phyloP scores from a whole-genome alignment of 2,888 invertebrate genomes.

The Trissolcus japonicus region DNA sequence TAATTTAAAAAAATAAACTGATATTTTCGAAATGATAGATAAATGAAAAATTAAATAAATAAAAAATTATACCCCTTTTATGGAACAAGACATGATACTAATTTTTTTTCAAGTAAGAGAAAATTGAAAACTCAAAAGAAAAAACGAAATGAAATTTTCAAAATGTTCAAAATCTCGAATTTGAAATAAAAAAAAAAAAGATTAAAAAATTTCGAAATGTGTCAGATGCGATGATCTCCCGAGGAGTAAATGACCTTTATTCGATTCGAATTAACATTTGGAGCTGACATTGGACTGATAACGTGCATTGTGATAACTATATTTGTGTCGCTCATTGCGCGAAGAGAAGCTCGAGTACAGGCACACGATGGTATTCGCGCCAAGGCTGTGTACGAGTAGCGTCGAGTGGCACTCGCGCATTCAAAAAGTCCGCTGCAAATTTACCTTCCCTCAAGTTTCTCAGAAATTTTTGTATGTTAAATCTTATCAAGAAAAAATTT shows the following conservation, averaged over 20 bases:
- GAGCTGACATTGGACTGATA: slow-evolving; percentile 56
- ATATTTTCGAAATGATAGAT: no score
- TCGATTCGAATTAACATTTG: slow-evolving; percentile 33
- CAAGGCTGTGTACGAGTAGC: slow-evolving; percentile 55
- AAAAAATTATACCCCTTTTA: no score
- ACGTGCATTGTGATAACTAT: slow-evolving; percentile 57
- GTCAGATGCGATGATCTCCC: slow-evolving; percentile 22
- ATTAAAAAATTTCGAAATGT: slow-evolving; percentile 4
- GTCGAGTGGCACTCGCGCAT: slow-evolving; percentile 50
- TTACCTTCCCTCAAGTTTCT: slow-evolving; percentile 48
- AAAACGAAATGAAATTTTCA: no score
- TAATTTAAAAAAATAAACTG: no score
- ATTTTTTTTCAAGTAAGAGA: no score
- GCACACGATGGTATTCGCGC: slow-evolving; percentile 52
- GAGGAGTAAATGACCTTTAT: slow-evolving; percentile 48
- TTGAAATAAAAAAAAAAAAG: no score
- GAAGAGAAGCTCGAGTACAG: slow-evolving; percentile 51
- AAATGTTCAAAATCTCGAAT: no score
- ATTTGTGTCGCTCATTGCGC: slow-evolving; percentile 51
- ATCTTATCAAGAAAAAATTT: neutral
- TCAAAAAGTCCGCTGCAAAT: slow-evolving; percentile 52
- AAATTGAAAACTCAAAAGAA: no score
- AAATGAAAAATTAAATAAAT: no score
- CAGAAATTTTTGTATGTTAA: slow-evolving; percentile 47
- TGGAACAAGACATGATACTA: no score